These are phyloP conservation scores for Panthera uncia DNA, from an alignment of 2,113 vertebrate species.

Conservation along the genomic window DNA sequence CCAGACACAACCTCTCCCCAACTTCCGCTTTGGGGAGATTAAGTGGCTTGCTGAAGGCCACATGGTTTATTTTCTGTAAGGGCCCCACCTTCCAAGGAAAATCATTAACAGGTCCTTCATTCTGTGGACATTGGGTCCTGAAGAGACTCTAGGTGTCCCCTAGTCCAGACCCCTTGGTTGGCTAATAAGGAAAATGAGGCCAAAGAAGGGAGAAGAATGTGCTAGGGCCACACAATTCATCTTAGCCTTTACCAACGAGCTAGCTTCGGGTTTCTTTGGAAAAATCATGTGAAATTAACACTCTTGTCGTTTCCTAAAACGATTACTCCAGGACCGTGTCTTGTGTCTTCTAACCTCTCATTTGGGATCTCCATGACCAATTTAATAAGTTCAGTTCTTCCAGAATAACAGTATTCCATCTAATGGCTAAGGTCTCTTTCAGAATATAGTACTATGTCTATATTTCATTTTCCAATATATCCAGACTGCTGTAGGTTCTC, in stretches of 20 bases:
- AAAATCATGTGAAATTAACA: conserved; percentile 23
- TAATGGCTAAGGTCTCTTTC: conserved; percentile 9
- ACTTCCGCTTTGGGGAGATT: not conserved
- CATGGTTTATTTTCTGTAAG: not conserved
- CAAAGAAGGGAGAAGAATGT: not conserved
- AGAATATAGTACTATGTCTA: not conserved
- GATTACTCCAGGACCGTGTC: not conserved
- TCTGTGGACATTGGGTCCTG: not conserved
- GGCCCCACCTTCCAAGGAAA: not conserved
- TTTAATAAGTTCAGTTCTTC: conserved; percentile 27
- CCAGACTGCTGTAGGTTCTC: not conserved
- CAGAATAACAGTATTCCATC: not conserved
- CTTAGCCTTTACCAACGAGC: not conserved
- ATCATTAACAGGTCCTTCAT: not conserved
- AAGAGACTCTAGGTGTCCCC: not conserved
- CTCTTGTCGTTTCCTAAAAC: not conserved
- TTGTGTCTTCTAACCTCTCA: not conserved
- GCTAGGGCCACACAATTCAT: not conserved
- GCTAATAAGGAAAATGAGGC: not conserved
- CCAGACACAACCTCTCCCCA: not conserved
- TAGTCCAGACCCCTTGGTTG: not conserved
- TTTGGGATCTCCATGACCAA: not conserved
- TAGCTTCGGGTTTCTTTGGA: not conserved
- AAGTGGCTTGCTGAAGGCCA: not conserved
- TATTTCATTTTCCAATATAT: conserved; percentile 42